Base-by-base conservation (phyloP, 2,797 vertebrate genomes). In the Ctenopoma kingsleyae region DNA sequence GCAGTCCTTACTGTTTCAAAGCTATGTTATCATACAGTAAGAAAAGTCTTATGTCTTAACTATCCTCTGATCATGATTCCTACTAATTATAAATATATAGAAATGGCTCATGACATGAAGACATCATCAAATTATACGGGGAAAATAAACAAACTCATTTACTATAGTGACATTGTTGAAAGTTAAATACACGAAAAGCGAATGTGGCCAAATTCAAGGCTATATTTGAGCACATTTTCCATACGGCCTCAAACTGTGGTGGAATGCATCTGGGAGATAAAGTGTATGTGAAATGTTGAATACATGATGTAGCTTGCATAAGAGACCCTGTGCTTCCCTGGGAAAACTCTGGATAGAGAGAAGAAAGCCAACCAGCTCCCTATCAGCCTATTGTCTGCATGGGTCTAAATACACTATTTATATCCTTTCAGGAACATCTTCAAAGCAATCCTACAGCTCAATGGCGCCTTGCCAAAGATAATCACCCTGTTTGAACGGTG, bases 371-470 rank as follows among this genome's bases (percentile, higher is more conserved):
- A 70, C 74, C 83, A 53, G 57, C 66, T 79, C 60, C 15, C 30
- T 36, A 65, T 74, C 66, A 50, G 56, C 35, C 80, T 72, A 89
- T 87, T 92, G 90, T 92, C 82, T 89, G 61, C 68, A 82, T 12
- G 56, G 23, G 75, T 80, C 74, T 81, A 84, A 85, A 85, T 78
- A 83, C 58, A 82, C 89, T 94, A 93, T 94, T 92, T 93, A 86
- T 92, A 94, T 81, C 87, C 74, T 78, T 64, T 68, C 30, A 83
- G 87, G 90, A 92, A 94, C 91, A 90, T 91, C 88, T 90, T 87
- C 88, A 87, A 87, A 88, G 84, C 62, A n/a, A 78, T 85, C 65
- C 68, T 77, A 50, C 76, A 12, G 82, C 80, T 82, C 50, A 23
- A 17, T 87, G 87, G 88, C 63, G 12, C 65, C 68, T 52, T 12